Conservation (phyloP, 1,140 invertebrate species). For the Drosophila pectinifera region DNA sequence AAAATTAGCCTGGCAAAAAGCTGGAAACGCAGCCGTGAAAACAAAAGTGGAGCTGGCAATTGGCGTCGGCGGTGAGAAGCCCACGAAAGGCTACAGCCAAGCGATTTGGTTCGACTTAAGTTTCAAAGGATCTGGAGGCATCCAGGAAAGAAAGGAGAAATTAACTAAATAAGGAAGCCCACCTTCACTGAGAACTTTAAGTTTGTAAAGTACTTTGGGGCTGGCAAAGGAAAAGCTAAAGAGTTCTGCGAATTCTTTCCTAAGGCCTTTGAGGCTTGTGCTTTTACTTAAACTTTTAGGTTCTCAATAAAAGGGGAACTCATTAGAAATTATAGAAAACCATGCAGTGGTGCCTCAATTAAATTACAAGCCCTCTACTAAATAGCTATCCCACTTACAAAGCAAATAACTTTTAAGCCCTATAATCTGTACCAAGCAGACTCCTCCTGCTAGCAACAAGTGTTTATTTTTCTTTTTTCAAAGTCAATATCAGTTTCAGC, state of each 20-base stretch:
- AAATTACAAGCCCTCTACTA: too few species aligned
- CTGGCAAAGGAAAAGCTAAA: background rate
- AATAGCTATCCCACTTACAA: background rate
- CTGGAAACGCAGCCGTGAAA: background rate
- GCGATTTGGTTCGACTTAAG: conserved; percentile 7
- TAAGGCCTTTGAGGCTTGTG: too few species aligned
- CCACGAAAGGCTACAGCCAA: background rate
- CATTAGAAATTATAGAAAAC: background rate
- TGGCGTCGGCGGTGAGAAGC: background rate
- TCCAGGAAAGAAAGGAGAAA: background rate
- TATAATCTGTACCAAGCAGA: background rate
- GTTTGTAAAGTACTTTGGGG: background rate
- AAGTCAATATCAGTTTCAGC: conserved; percentile 49
- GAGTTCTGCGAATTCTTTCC: background rate
- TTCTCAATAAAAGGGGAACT: too few species aligned
- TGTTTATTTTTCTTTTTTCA: background rate
- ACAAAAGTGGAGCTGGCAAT: conserved; percentile 17
- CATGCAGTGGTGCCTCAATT: too few species aligned
- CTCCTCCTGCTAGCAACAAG: conserved; percentile 9
- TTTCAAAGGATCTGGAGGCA: conserved; percentile 4
- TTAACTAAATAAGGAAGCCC: too few species aligned
- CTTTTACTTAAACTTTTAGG: too few species aligned
- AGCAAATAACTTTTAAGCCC: background rate
- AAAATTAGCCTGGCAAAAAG: conserved; percentile 71
- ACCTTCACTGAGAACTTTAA: background rate